phyloP scores from a whole-genome alignment of 2,797 vertebrate species.

The Darevskia mixta region DNA sequence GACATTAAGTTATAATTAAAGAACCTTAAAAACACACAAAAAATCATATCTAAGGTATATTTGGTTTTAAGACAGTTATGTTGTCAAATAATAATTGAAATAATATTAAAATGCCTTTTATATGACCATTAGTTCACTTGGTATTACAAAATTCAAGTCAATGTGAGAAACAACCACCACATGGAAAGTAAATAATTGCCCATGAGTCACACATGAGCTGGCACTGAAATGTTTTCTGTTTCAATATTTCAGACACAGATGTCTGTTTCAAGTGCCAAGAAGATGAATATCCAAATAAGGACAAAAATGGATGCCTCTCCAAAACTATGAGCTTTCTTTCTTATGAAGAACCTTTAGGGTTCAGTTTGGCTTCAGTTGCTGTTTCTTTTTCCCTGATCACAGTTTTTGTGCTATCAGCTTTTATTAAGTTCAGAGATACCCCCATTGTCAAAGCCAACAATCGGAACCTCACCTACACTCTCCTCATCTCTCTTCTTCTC shows the following conservation, averaged over 20 bases:
- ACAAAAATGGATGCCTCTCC: not conserved
- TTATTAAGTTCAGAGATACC: not conserved
- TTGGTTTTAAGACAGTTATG: too few relatives aligned
- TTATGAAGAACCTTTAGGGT: not conserved
- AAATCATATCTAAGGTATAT: too few relatives aligned
- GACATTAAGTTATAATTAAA: too few relatives aligned
- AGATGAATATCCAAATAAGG: not conserved
- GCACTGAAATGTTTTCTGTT: not conserved
- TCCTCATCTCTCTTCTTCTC: not conserved
- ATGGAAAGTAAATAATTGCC: not conserved
- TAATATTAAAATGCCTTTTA: too few relatives aligned
- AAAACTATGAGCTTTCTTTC: not conserved
- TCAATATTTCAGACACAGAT: not conserved
- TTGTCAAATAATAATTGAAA: too few relatives aligned
- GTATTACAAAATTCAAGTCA: too few relatives aligned
- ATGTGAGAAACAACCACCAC: too few relatives aligned
- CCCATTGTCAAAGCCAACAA: not conserved
- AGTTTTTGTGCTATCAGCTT: not conserved
- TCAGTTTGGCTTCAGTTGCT: not conserved
- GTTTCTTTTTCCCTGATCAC: not conserved
- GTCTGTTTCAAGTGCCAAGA: not conserved
- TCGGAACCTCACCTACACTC: not conserved
- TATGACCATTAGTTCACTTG: too few relatives aligned
- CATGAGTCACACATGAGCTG: not conserved
- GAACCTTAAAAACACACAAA: too few relatives aligned